Evolutionary conservation across 2,888 invertebrate species (phyloP).

Genomic region (Cyclophora albipunctata): DNA sequence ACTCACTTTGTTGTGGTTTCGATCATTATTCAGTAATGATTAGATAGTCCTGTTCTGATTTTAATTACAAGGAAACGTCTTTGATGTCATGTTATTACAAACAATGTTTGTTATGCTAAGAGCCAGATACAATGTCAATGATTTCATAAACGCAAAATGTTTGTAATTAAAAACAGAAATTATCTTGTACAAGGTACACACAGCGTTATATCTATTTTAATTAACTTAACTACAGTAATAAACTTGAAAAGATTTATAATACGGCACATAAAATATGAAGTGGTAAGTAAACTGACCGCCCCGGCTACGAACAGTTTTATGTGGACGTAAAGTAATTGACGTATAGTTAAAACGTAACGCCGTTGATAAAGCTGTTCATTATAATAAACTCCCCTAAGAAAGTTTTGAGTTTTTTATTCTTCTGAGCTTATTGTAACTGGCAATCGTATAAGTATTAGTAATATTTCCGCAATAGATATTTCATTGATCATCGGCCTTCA

Average conservation of each 20-base stretch:
- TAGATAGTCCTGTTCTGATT: background rate
- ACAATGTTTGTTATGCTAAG: too few species aligned
- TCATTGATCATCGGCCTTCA: constrained; percentile 9
- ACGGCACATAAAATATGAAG: constrained; percentile 10
- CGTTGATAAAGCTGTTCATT: too few species aligned
- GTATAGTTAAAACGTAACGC: background rate
- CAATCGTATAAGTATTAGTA: too few species aligned
- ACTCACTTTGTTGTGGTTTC: constrained; percentile 4
- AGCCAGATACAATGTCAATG: too few species aligned
- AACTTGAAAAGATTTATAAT: constrained; percentile 9
- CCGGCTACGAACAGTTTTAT: constrained; percentile 9
- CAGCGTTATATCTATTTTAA: background rate
- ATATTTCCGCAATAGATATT: background rate
- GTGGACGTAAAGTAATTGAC: constrained; percentile 2
- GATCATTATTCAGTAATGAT: constrained; percentile 8
- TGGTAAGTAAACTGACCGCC: constrained; percentile 13
- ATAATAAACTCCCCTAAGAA: too few species aligned
- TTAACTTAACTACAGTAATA: constrained; percentile 6
- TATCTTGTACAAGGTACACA: too few species aligned
- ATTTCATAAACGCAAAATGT: too few species aligned
- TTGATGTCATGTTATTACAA: too few species aligned
- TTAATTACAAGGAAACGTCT: too few species aligned
- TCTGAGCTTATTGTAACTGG: too few species aligned
- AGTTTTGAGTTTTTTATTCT: too few species aligned
- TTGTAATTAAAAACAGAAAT: too few species aligned